Base-by-base conservation (phyloP, 64 coral and sea anemone species). In the Anthopleura sola region DNA sequence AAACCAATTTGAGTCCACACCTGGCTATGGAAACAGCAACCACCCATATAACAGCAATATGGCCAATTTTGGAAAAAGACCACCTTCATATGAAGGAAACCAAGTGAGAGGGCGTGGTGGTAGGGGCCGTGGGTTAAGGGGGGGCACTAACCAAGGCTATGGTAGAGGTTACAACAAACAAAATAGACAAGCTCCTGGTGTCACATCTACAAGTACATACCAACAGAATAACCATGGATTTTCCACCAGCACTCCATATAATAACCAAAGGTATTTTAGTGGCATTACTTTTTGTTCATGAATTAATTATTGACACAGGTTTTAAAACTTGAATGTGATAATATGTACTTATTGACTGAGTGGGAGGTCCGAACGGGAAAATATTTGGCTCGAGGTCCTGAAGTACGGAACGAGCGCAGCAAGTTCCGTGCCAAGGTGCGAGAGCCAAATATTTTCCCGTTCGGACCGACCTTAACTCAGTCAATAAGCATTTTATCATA, bases 141-240 rank as follows among this genome's bases (percentile, higher is more conserved):
- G 88, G 13, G 66, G 66, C 15, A 4, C 29, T 71, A 71, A 71
- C 15, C 66, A 71, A 36, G 82, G 75, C 36, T 82, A 84, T 20
- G 82, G 88, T 19, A 83, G 85, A 90, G 87, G 81, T 23, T 58
- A 20, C 9, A 20, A 76, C 9, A 74, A 69, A 24, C 87, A 82
- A 3, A 78, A 86, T 6, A 48, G 85, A 15, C 66, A 71, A 34
- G 13, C 66, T 31, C 29, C 66, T 32, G 11, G 66, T 32, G 11
- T 71, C 14, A 36, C 66, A 71, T 34, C 66, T 32, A 71, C 66
- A 32, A 34, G 11, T 71, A 31, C 66, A 34, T 71, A 33, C 28
- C 66, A 36, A 71, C 66, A 33, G 11, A 31, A 34, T 33, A 33
- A 71, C 66, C 29, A 28, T 32, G 28, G 66, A 71, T 71, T 34